A percentile compares a stretch with the other conserved stretches of the same genome.
Conservation (phyloP, 2,797 vertebrate species). For the Anomalospiza imberbis region DNA sequence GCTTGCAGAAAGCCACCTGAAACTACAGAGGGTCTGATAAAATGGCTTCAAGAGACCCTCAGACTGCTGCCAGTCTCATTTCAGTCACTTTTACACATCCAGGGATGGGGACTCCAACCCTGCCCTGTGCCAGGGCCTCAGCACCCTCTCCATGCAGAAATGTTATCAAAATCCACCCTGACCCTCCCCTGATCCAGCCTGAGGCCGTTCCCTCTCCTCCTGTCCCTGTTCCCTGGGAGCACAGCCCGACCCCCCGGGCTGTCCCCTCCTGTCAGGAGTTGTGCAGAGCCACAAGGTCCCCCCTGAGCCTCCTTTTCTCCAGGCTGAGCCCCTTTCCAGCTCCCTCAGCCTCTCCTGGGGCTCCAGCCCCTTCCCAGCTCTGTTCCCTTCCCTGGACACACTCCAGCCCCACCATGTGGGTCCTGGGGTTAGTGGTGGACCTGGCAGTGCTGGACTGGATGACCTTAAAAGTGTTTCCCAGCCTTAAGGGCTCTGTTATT, state of each 20-base stretch:
- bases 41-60: background rate
- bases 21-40: background rate
- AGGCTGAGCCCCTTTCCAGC: background rate
- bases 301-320: background rate
- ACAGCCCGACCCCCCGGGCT: background rate
- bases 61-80: background rate
- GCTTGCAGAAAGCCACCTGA: background rate
- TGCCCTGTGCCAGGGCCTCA: accelerated
- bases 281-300: background rate
- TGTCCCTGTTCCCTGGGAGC: background rate
- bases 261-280: background rate
- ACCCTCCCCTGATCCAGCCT: accelerated
- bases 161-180: accelerated
- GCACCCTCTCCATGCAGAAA: accelerated
- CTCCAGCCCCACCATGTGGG: background rate
- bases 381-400: accelerated
- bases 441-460: background rate
- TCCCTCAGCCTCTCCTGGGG: background rate
- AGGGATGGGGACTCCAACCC: background rate
- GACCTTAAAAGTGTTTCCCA: background rate
- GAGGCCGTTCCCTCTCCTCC: background rate
- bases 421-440: background rate
- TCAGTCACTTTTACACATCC: background rate
- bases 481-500: background rate
- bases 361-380: background rate